A percentile compares a stretch with the other conserved stretches of the same genome.
Conservation (phyloP, 2,888 invertebrate species). For the Holacanthella duospinosa region DNA sequence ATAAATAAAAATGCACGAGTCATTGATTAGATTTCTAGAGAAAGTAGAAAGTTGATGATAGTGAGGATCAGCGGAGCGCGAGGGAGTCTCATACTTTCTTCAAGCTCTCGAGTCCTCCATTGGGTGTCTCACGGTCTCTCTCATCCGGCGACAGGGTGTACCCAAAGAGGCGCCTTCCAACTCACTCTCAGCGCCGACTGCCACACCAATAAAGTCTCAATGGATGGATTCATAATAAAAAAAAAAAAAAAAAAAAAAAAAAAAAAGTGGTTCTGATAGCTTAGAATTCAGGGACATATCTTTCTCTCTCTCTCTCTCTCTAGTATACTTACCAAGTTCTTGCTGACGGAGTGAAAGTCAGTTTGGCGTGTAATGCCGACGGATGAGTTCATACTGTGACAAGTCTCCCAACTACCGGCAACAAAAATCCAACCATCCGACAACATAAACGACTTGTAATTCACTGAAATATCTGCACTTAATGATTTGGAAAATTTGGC, state of each 20-base stretch:
- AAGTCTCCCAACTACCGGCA: slow-evolving; percentile 11
- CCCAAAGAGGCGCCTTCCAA: slow-evolving; percentile 37
- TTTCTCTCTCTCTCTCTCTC: slow-evolving; percentile 4
- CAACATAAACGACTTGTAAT: slow-evolving; percentile 39
- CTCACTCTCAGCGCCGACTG: slow-evolving; percentile 37
- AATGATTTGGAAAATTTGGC: slow-evolving; percentile 39
- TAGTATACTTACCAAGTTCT: not conserved
- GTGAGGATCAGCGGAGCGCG: not conserved
- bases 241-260: too few relatives aligned
- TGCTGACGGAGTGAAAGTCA: slow-evolving; percentile 39
- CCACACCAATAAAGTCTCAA: slow-evolving; percentile 37
- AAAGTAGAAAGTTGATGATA: not conserved
- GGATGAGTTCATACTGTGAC: slow-evolving; percentile 37
- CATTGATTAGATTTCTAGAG: slow-evolving; percentile 2
- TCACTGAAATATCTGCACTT: slow-evolving; percentile 39
- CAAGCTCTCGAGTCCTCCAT: not conserved
- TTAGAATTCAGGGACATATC: not conserved
- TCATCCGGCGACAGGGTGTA: slow-evolving; percentile 22
- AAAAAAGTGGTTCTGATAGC: not conserved
- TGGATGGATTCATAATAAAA: not conserved
- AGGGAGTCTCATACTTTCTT: not conserved
- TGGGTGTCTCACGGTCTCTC: not conserved
- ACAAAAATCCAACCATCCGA: slow-evolving; percentile 38
- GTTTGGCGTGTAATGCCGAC: slow-evolving; percentile 37
- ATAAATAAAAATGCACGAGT: slow-evolving; percentile 4